phyloP scores from a whole-genome alignment of 2,113 vertebrate genomes.

The Rousettus leschenaultii region DNA sequence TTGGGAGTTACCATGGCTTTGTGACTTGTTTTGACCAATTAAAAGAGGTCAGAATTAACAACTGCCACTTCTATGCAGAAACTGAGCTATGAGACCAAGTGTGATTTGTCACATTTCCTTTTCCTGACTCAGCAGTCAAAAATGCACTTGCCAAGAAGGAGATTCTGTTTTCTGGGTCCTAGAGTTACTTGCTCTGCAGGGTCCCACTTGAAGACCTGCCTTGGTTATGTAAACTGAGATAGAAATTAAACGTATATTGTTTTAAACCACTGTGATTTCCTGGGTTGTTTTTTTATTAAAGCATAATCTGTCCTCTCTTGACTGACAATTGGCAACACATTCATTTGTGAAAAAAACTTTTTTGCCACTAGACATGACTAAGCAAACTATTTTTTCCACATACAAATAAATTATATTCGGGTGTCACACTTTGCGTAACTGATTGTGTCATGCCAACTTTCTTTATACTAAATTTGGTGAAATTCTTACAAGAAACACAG shows the following conservation, averaged over 20 bases:
- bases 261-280: background rate
- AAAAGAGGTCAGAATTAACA: background rate
- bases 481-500: conserved; percentile 42
- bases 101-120: background rate
- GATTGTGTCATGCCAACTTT: background rate
- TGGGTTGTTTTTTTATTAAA: background rate
- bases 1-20: background rate
- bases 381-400: conserved; percentile 44
- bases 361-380: conserved; percentile 49
- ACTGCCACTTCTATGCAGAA: background rate
- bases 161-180: background rate
- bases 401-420: conserved; percentile 48
- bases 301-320: background rate
- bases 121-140: background rate
- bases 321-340: conserved; percentile 10
- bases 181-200: background rate
- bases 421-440: conserved; percentile 20
- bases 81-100: background rate
- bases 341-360: conserved; percentile 53
- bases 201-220: background rate
- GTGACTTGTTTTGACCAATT: background rate
- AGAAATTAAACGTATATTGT: background rate
- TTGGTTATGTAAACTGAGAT: background rate
- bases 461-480: background rate
- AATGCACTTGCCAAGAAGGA: background rate